Conservation (phyloP, 2,113 vertebrate species). For the Labeo rohita region DNA sequence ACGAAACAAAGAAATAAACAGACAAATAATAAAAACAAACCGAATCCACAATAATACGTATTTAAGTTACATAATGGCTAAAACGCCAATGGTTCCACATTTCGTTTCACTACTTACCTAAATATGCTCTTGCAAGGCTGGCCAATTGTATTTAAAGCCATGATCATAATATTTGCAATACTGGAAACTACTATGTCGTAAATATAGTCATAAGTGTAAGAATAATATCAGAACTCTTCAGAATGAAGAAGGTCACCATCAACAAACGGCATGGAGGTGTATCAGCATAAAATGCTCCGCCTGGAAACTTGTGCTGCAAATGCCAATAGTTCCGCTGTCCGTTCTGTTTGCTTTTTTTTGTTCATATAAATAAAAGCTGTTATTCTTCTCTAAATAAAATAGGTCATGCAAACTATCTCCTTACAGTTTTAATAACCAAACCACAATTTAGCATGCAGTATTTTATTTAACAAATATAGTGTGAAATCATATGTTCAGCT, state of each 20-base stretch:
- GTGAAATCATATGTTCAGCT: neutral
- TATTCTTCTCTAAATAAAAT: neutral
- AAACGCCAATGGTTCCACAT: too few relatives aligned
- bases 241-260: conserved; percentile 47
- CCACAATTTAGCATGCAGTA: neutral
- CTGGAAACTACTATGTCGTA: neutral
- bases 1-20: too few relatives aligned
- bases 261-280: neutral
- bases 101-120: conserved; percentile 49
- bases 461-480: neutral
- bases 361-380: neutral
- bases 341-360: neutral
- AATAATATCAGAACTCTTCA: neutral
- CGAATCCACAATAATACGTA: too few relatives aligned
- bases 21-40: too few relatives aligned
- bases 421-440: neutral
- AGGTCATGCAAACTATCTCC: neutral
- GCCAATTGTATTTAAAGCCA: conserved; percentile 54
- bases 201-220: neutral
- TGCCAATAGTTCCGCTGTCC: conserved; percentile 35
- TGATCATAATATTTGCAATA: neutral
- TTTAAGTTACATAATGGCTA: too few relatives aligned
- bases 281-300: neutral
- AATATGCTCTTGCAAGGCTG: conserved; percentile 34
- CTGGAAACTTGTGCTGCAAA: conserved; percentile 21